These are phyloP conservation scores for Gymnarchus niloticus DNA, from an alignment of 2,113 vertebrate species.

Conservation along the genomic window DNA sequence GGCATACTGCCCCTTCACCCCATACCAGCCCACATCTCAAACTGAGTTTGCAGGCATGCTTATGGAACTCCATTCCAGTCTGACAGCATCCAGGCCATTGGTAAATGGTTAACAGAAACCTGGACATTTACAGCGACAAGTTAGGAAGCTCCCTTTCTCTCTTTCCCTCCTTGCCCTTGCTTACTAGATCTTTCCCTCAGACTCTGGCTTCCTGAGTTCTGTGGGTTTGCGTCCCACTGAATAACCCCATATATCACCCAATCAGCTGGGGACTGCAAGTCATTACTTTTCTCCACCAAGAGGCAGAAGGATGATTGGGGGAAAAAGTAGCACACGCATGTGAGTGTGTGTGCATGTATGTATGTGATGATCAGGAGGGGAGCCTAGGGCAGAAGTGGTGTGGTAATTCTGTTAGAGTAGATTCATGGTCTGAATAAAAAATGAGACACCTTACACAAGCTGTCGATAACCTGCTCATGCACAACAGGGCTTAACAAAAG, in stretches of 20 bases:
- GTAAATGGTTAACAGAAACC: background rate
- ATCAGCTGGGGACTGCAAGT: slow-evolving; percentile 42
- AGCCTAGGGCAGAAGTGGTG: slow-evolving; percentile 25
- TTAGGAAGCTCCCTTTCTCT: background rate
- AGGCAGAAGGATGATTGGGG: background rate
- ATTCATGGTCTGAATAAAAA: slow-evolving; percentile 43
- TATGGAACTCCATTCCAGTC: background rate
- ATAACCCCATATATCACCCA: slow-evolving; percentile 48
- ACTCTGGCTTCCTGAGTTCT: slow-evolving; percentile 37
- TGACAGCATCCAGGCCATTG: background rate
- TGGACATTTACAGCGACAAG: slow-evolving; percentile 1
- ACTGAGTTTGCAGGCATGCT: background rate
- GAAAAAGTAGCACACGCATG: slow-evolving; percentile 4
- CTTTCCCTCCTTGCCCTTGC: background rate
- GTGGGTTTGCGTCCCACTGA: slow-evolving; percentile 37
- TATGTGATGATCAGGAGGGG: background rate
- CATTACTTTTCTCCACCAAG: slow-evolving; percentile 41
- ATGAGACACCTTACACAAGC: slow-evolving; percentile 31
- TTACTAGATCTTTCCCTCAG: background rate
- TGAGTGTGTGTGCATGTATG: slow-evolving; percentile 25
- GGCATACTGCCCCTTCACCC: background rate
- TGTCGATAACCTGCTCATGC: slow-evolving; percentile 38
- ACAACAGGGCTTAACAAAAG: slow-evolving; percentile 31
- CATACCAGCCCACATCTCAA: background rate
- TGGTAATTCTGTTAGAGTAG: slow-evolving; percentile 40